Base-by-base conservation (phyloP, 2,113 vertebrate species). In the Chunga burmeisteri region DNA sequence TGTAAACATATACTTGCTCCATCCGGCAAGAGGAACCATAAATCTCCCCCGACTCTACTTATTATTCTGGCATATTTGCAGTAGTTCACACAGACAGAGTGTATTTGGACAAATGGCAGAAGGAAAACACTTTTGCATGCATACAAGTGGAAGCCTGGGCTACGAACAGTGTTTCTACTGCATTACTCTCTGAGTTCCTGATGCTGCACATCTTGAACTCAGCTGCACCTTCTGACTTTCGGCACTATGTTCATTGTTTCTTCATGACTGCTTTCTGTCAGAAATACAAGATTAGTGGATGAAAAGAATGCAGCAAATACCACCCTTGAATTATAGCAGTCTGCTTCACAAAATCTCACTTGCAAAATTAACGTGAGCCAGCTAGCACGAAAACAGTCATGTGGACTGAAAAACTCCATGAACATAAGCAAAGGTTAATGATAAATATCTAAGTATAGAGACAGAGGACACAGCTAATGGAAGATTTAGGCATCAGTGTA, bases 1-100 rank as follows among this genome's bases (percentile, higher is more conserved):
- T 91, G 73, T 67, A 88, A 96, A 92, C 38, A 87, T 22, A 47
- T 78, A 67, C n/a, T 93, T 86, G 68, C 56, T 94, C 44, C 83
- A 81, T 90, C 83, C 94, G 80, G 61, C 86, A 92, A 74, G 15
- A 14, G 13, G 49, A 89, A 27, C 25, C 36, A 68, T 63, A 84
- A 94, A 81, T 75, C 77, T 84, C 65, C 56, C n/a, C 30, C 10
- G 27, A 34, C 11, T 84, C 53, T 74, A 13, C 42, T 67, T 56
- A 36, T 53, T 84, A 3, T 67, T 94, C 70, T 94, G 88, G 36
- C 44, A 22, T 72, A 59, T 94, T 75, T 96, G 73, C 88, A 81
- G 50, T 59, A 92, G 42, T 93, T 79, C 93, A 75, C 25, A 17
- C 66, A 73, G 84, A 63, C 12, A 20, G 53, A 71, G 42, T 26